Evolutionary conservation across 2,797 vertebrate genomes (phyloP), one percentile per base, ranked within the genome.

Genomic region (Salmo trutta): DNA sequence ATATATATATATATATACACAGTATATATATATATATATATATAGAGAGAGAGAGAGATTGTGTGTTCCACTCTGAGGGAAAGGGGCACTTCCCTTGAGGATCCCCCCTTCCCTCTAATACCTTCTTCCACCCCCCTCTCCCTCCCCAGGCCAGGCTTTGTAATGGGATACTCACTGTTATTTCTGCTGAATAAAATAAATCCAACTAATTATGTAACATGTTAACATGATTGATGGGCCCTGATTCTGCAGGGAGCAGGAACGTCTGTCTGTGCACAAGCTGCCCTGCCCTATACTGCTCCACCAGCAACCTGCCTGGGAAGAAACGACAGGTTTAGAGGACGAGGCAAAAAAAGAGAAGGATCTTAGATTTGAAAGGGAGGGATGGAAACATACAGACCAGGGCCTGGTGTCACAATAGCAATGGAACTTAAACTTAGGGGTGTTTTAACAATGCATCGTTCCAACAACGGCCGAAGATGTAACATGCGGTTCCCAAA

Each of bases 161-260:
- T 96, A 97, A 96, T 97, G 94, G 95, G 95, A 98, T 96, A 95
- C 89, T 95, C 95, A 96, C 94, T 94, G 92, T 92, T 95, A 90
- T 95, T 95, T 90, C 93, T 91, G 92, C 93, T 93, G 93, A 95
- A 97, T 96, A 96, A 97, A 97, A 96, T 95, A 97, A 96, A 97
- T 94, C 83, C 79, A 91, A 93, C 95, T 97, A 98, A 96, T 98
- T 99, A n/a, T n/a, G n/a, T n/a, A 98, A 97, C 96, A 96, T 97
- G 96, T 96, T 97, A 97, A 96, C 94, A 96, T 98, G 96, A 98
- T 97, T 95, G 96, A 98, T 97, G 94, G 90, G 92, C 85, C 90
- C 94, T 93, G 95, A 95, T 96, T 95, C 92, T 90, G 91, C 93
- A 93, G 93, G 94, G 91, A 92, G 91, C 86, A 81, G 82, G 94